These are phyloP conservation scores for Eulemur rufifrons DNA, from an alignment of 2,113 vertebrate species.

Conservation along the genomic window DNA sequence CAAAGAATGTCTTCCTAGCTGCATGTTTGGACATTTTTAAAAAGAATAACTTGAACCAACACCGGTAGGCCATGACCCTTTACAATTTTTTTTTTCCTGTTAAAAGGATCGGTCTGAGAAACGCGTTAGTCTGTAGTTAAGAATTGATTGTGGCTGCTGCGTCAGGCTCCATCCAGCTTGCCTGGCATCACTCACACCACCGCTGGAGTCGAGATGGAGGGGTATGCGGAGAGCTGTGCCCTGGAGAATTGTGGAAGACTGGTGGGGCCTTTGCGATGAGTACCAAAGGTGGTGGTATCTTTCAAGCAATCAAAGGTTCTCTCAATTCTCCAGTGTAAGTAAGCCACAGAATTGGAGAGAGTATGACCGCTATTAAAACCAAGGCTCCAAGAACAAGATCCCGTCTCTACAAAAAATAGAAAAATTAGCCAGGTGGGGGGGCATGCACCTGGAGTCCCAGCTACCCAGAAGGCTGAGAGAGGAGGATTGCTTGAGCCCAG, in stretches of 20 bases:
- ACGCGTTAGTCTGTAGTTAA: background rate
- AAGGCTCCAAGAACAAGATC: too few relatives aligned
- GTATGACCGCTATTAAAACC: constrained; percentile 84
- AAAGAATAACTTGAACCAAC: constrained; percentile 20
- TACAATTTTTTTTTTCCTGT: background rate
- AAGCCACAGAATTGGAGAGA: constrained; percentile 89
- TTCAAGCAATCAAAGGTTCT: constrained; percentile 92
- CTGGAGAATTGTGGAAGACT: constrained; percentile 93
- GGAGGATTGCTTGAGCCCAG: too few relatives aligned
- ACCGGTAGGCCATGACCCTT: background rate
- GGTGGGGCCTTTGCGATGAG: constrained; percentile 94
- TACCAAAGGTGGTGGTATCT: constrained; percentile 91
- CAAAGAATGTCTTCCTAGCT: background rate
- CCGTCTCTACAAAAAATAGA: too few relatives aligned
- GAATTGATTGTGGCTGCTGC: background rate
- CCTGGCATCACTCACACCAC: background rate
- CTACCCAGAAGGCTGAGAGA: too few relatives aligned
- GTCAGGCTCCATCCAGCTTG: background rate
- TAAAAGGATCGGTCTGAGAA: background rate
- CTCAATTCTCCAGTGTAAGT: constrained; percentile 90
- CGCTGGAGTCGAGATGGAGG: constrained; percentile 87
- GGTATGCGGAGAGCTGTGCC: constrained; percentile 82
- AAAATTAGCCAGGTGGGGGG: too few relatives aligned
- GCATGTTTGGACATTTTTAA: background rate
- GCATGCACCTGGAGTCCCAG: too few relatives aligned